phyloP scores from a whole-genome alignment of 2,113 vertebrate species.

The Microtus ochrogaster region DNA sequence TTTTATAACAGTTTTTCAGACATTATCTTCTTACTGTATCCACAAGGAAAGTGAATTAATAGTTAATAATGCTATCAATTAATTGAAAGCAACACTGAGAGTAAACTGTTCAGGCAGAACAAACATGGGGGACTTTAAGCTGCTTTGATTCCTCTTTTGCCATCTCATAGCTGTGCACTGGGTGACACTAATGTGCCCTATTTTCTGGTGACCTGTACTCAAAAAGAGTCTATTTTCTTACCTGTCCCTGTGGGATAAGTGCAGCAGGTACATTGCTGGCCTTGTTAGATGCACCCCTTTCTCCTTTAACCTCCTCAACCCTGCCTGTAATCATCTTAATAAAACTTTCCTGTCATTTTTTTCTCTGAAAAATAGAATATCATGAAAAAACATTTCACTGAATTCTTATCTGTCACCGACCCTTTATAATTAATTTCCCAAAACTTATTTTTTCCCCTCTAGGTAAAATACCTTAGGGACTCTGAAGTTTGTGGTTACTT shows the following conservation, averaged over 20 bases:
- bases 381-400: not conserved
- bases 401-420: not conserved
- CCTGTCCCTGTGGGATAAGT: not conserved
- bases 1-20: not conserved
- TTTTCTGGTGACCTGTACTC: not conserved
- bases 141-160: not conserved
- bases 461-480: not conserved
- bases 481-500: not conserved
- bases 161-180: not conserved
- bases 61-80: not conserved
- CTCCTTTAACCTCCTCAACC: not conserved
- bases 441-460: not conserved
- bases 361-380: not conserved
- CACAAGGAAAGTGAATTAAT: not conserved
- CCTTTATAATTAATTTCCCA: slow-evolving; percentile 47
- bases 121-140: not conserved
- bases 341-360: not conserved
- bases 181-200: not conserved
- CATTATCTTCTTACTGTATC: not conserved
- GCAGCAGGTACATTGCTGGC: rapidly evolving
- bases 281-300: not conserved
- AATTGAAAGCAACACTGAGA: not conserved
- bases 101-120: not conserved
- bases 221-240: not conserved
- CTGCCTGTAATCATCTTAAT: slow-evolving; percentile 4